Base-by-base conservation (phyloP, 2,888 invertebrate species). In the Aporophyla nigra region DNA sequence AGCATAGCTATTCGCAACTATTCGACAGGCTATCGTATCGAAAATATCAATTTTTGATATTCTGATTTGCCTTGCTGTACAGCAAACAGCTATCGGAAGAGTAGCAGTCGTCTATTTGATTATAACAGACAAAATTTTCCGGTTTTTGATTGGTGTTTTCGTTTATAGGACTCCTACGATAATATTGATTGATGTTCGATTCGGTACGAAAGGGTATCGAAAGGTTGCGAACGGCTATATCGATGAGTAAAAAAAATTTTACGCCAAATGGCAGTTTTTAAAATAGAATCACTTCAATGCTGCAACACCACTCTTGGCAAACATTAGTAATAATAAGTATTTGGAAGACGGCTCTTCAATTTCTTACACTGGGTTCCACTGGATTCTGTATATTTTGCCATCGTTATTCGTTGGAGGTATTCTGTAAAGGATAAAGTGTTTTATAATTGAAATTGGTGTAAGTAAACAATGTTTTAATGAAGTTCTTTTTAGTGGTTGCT, bases 311-410 rank as follows among this genome's bases (percentile, higher is more conserved):
- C 75, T 82, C 82, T 46, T 76, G 12, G 71, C 61, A 49, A 19
- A 33, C 7, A 24, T 62, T 71, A 71, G 19, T 43, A 46, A 16
- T 43, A 46, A 16, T 27, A 58, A 54, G 6, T 49, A 65, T 63
- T 66, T 71, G 51, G 12, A 74, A 73, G 61, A 24, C 14, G 7
- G 21, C 9, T 74, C 33, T 71, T 71, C 27, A 3, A 6, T 53
- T 71, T 72, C 82, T 85, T 85, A 82, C 76, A 76, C 82, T 82
- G 82, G 21, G 62, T 72, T 72, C 71, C 69, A 56, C 61, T 59
- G 81, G 67, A 68, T n/a, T 74, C 84, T 59, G 70, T 21, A 84
- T 71, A 68, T 69, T 67, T 78, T 68, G 69, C 63, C 68, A 65
- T 65, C 10, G 62, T 68, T 59, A 76, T 67, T 76, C 82, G 69